Evolutionary conservation across 2,797 vertebrate species (phyloP), one percentile per base, ranked within the genome.

Genomic region (Schizopygopsis malacanthus): DNA sequence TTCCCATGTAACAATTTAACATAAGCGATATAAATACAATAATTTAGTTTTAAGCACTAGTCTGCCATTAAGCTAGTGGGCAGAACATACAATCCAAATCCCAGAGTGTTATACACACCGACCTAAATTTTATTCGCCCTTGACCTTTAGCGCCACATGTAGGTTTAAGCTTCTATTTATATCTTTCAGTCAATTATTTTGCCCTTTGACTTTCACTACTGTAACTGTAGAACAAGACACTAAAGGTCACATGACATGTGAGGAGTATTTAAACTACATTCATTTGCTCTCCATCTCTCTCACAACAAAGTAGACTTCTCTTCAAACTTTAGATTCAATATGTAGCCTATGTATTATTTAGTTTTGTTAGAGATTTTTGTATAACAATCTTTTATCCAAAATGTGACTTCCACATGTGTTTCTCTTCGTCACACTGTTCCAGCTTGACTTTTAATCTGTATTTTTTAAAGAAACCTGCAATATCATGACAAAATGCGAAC

Each of bases 211-310:
- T 94, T 95, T 92, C 90, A 94, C 91, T 92, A 91, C 91, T 95
- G 96, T 97, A 97, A 98, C 92, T 83, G 87, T 96, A 97, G 94
- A 93, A 92, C 91, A 87, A 76, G 85, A 87, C 73, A 92, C 92
- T 95, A 97, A 97, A 97, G 95, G 96, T 96, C 96, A 97, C 89
- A 92, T 93, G 91, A 91, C 91, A 95, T 94, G 91, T 87, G 92
- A 91, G 88, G 79, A 78, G 92, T 91, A 89, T 92, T 93, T 93
- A 92, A 89, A 90, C 81, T 87, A 69, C 81, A 4, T 65, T 85
- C 79, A 71, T 69, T 73, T 88, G 82, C 76, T 85, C 84, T 88
- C 92, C 87, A 87, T 90, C 90, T 88, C 78, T 85, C 76, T 76
- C 81, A 78, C 83, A 84, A 33, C 80, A 86, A 76, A 81, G 67